Evolutionary conservation across 2,797 vertebrate species (phyloP).

Genomic region (Vireo griseus): DNA sequence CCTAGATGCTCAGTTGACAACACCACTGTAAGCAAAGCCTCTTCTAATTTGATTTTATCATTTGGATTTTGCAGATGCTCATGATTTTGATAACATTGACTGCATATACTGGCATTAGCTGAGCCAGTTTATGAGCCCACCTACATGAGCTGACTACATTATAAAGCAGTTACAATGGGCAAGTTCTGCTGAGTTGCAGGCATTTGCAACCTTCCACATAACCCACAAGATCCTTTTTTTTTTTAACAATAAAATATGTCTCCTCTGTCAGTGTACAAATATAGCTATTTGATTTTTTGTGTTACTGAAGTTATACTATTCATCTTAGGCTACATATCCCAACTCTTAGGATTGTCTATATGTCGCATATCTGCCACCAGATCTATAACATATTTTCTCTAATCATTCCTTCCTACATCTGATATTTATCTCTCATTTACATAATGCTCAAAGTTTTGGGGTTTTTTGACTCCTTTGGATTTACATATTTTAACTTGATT

Average conservation of each 20-base stretch:
- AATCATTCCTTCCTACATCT: background rate
- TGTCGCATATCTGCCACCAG: background rate
- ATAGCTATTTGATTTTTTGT: background rate
- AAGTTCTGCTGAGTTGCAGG: background rate
- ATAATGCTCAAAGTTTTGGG: background rate
- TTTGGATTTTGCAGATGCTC: background rate
- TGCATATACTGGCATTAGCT: background rate
- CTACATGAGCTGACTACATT: background rate
- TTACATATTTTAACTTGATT: constrained; percentile 1
- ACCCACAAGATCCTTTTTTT: background rate
- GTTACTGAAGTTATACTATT: background rate
- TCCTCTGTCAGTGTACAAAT: background rate
- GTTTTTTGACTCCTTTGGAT: background rate
- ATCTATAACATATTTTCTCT: background rate
- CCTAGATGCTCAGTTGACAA: background rate
- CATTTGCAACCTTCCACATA: background rate
- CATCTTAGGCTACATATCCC: background rate
- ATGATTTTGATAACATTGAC: background rate
- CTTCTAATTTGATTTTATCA: background rate
- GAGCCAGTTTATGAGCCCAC: background rate
- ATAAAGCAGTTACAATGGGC: background rate
- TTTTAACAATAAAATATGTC: background rate
- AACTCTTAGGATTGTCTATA: background rate
- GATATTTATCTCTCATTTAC: background rate
- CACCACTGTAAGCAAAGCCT: background rate